Base-by-base conservation (phyloP, 2,888 invertebrate genomes). In the Busseola fusca region DNA sequence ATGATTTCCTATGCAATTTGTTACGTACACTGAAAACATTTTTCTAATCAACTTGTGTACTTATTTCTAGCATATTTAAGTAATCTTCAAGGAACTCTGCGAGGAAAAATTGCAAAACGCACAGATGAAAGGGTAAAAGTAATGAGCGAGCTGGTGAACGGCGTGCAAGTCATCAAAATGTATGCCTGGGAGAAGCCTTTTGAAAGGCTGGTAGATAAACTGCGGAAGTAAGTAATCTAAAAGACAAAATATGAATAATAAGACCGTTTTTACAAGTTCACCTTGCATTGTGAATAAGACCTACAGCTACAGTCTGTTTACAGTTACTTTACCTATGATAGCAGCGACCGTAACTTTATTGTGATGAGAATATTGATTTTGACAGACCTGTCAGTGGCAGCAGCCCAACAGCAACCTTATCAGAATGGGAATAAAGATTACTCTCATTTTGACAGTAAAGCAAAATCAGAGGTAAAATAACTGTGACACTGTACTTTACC, bases 111-210 rank as follows among this genome's bases (percentile, higher is more conserved):
- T 25, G 97, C 97, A 0, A 93, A 94, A 70, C 95, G 96, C 72
- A 97, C 98, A 0, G 98, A 98, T 87, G 97, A 97, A 88, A 94
- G 98, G 78, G 97, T 98, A 21, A 96, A 97, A 74, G 94, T 98
- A 18, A 98, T 98, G 97, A 97, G 97, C 83, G 98, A 98, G 92
- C 96, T 98, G 69, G 97, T 98, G 10, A 96, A 96, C 75, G 98
- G 98, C 0, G 98, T 98, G 84, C 96, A 97, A 86, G 97, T 98
- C 1, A 98, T 98, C 84, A 98, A 98, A 94, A 98, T 98, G 98
- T 98, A 98, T 86, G 97, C 98, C 1, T 98, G 98, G 97, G 98
- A 98, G 88, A 97, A 96, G 79, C 97, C 98, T 0, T 98, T 98
- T 86, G 96, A 97, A 68, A 96, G 96, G 71, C 91, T 98, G 0